Percentiles rank a stretch among this genome's conserved stretches.
Evolutionary conservation across 1,140 invertebrate species (phyloP).

Genomic region (Lasioglossum albipes): DNA sequence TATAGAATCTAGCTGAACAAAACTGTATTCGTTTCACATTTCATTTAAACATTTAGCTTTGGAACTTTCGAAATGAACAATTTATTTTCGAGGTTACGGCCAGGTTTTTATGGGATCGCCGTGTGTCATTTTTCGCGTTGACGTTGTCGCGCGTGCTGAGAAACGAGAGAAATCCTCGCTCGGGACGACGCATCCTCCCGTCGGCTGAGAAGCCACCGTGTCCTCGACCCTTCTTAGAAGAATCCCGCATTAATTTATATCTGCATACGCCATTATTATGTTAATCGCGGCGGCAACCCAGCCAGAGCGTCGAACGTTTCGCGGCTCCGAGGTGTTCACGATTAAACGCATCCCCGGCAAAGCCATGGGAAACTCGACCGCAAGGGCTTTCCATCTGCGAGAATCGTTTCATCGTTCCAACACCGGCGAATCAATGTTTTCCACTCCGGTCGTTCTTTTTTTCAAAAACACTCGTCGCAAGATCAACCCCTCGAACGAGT

Average conservation of each 20-base stretch:
- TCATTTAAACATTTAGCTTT: too few species aligned
- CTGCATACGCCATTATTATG: slow-evolving; percentile 78
- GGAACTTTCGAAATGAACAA: too few species aligned
- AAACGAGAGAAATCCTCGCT: slow-evolving; percentile 11
- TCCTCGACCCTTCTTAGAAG: slow-evolving; percentile 74
- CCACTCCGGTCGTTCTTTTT: not conserved
- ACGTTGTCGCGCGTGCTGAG: not conserved
- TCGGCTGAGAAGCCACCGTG: slow-evolving; percentile 49
- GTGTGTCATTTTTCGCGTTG: not conserved
- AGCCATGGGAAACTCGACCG: slow-evolving; percentile 74
- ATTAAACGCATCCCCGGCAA: slow-evolving; percentile 57
- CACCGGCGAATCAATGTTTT: not conserved
- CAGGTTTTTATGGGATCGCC: too few species aligned
- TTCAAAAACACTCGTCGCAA: not conserved
- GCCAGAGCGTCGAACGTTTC: slow-evolving; percentile 39
- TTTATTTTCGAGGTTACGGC: too few species aligned
- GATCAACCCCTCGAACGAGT: slow-evolving; percentile 6
- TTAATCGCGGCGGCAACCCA: slow-evolving; percentile 67
- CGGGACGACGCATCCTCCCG: slow-evolving; percentile 18
- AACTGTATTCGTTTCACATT: too few species aligned
- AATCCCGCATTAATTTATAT: slow-evolving; percentile 80
- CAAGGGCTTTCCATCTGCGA: slow-evolving; percentile 34
- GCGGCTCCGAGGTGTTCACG: slow-evolving; percentile 9
- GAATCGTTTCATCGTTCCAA: not conserved
- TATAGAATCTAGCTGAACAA: too few species aligned